A percentile compares a stretch with the other conserved stretches of the same genome.
Conservation (phyloP, 2,113 vertebrate genomes). For the Galbula dea region DNA sequence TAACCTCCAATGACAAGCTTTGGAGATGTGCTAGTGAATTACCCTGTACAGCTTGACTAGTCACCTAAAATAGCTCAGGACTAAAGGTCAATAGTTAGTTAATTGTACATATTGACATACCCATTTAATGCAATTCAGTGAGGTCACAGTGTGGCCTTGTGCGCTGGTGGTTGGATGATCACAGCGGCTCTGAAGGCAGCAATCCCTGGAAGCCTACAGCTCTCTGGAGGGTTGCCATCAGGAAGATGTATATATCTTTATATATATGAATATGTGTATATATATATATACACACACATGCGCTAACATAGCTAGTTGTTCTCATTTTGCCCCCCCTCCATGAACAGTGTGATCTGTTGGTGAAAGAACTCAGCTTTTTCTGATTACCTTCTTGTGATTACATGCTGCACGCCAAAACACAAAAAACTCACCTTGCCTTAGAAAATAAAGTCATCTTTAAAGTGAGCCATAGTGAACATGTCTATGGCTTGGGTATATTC, state of each 20-base stretch:
- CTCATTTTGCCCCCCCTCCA: not conserved
- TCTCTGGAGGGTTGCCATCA: not conserved
- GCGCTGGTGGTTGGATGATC: not conserved
- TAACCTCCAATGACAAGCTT: not conserved
- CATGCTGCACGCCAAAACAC: not conserved
- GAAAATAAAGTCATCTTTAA: not conserved
- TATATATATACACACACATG: not conserved
- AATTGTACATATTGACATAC: constrained; percentile 12
- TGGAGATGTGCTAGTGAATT: not conserved
- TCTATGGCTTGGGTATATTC: not conserved
- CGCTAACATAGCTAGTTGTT: not conserved
- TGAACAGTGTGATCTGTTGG: not conserved
- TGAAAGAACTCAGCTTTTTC: not conserved
- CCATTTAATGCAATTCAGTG: constrained; percentile 8
- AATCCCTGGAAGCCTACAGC: not conserved
- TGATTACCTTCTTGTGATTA: not conserved
- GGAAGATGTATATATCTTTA: too few species aligned
- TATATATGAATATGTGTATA: not conserved
- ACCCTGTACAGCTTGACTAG: not conserved
- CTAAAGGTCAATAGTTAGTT: not conserved
- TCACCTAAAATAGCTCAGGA: constrained; percentile 20
- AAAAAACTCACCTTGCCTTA: not conserved
- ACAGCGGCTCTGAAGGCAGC: not conserved
- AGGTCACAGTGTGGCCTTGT: not conserved
- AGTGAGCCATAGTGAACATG: not conserved